Conservation (phyloP, 2,888 invertebrate species). For the Nomada goodeniana region DNA sequence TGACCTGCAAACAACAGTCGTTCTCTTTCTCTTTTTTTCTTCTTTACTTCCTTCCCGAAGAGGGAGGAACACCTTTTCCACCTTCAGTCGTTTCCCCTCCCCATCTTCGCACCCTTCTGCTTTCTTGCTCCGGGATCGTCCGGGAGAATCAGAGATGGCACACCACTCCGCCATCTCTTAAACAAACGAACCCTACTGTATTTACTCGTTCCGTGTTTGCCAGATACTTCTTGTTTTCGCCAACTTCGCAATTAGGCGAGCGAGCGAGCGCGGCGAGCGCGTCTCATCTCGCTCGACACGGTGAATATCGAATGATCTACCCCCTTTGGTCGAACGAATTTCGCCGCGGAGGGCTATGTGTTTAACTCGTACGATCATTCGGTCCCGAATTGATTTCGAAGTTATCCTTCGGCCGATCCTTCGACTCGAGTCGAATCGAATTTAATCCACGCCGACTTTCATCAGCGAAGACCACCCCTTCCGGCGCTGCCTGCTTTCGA, state of each 20-base stretch:
- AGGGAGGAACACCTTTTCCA: slow-evolving; percentile 61
- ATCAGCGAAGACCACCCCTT: no score
- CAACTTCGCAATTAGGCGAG: slow-evolving; percentile 81
- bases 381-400: slow-evolving; percentile 63
- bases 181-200: slow-evolving; percentile 78
- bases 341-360: slow-evolving; percentile 55
- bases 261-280: slow-evolving; percentile 62
- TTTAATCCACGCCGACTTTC: slow-evolving; percentile 31
- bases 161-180: slow-evolving; percentile 62
- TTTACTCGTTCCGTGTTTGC: slow-evolving; percentile 80
- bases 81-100: slow-evolving; percentile 49
- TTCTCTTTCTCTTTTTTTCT: slow-evolving; percentile 12
- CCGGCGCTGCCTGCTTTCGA: neutral
- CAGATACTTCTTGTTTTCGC: slow-evolving; percentile 80
- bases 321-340: slow-evolving; percentile 48
- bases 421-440: slow-evolving; percentile 54
- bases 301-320: slow-evolving; percentile 64
- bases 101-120: slow-evolving; percentile 57
- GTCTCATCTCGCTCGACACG: slow-evolving; percentile 53
- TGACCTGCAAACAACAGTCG: slow-evolving; percentile 81
- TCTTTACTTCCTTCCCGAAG: neutral
- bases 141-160: slow-evolving; percentile 64
- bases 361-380: slow-evolving; percentile 57
- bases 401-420: slow-evolving; percentile 58
- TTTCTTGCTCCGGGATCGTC: slow-evolving; percentile 57